Base-by-base conservation (phyloP, 1,140 invertebrate genomes). In the Drosophila mojavensis region DNA sequence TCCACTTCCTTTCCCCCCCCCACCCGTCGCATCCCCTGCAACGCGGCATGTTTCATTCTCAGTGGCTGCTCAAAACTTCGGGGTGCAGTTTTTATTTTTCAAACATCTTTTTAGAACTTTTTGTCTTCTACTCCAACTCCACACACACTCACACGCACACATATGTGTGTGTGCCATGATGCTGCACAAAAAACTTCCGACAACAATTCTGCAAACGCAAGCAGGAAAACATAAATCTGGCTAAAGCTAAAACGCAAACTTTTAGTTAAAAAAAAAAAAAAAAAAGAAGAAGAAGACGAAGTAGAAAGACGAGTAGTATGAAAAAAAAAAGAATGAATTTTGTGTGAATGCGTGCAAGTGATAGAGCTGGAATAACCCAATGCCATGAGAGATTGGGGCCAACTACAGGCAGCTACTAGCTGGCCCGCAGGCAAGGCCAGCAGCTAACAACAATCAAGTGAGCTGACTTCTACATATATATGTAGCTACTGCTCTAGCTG, bases 161-260 rank as follows among this genome's bases (percentile, higher is more conserved):
- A 13, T 11, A 26, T 51, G 39, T 59, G 39, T 85, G 61, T 79
- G 80, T 62, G 62, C 81, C 78, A 75, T 86, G 83, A 88, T 88
- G 83, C 83, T 86, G 84, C 83, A 88, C 77, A 88, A 88, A 88
- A 88, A 88, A 88, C 83, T 88, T 88, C 83, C 83, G 83, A 89
- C 84, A 88, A 89, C 84, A 89, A 88, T 88, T 83, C 80, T 89
- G 83, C 83, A 89, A 88, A 88, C 83, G 83, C 83, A 88, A 83
- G 83, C 83, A 88, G 83, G 83, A 88, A 88, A 88, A 88, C 83
- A 89, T 88, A 89, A 88, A 88, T 88, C 83, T 88, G 83, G 83
- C 83, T 84, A 84, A 88, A 88, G 83, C 83, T 84, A 84, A 89
- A 88, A 89, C 84, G 84, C 84, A 88, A 88, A 88, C 84, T 88